Conservation (phyloP, 2,113 vertebrate genomes). For the Zootoca vivipara region DNA sequence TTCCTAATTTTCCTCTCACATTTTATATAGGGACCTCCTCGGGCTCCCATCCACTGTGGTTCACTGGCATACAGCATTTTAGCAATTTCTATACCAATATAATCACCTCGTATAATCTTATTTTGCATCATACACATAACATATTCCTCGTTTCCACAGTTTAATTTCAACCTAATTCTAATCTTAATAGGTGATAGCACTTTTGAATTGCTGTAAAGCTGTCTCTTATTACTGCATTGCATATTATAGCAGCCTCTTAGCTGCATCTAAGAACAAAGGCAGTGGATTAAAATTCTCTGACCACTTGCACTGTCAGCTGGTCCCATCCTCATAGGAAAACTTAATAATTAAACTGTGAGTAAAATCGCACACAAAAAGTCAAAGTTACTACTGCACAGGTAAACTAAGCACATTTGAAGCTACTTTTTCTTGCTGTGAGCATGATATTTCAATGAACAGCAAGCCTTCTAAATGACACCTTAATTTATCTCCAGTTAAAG, state of each 20-base stretch:
- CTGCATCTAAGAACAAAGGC: background rate
- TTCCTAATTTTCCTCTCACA: too few relatives aligned
- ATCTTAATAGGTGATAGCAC: background rate
- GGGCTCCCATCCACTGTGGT: too few relatives aligned
- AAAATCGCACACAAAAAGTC: background rate
- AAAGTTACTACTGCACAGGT: background rate
- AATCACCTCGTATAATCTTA: too few relatives aligned
- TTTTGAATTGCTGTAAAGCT: background rate
- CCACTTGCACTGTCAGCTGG: background rate
- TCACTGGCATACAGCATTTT: too few relatives aligned
- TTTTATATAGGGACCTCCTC: too few relatives aligned
- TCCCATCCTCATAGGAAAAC: background rate
- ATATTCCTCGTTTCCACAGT: too few relatives aligned
- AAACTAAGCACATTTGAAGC: background rate
- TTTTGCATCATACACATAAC: too few relatives aligned
- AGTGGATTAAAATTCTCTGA: background rate
- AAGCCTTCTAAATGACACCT: background rate
- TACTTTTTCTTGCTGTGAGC: background rate
- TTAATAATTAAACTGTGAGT: background rate
- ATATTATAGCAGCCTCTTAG: too few relatives aligned
- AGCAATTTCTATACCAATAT: too few relatives aligned
- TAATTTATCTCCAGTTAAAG: slow-evolving; percentile 4
- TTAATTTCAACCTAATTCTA: too few relatives aligned
- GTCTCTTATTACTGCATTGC: background rate
- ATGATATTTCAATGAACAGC: background rate